These are phyloP conservation scores for Callyntrura guangdongensis DNA, from an alignment of 2,888 invertebrate species.

Conservation along the genomic window DNA sequence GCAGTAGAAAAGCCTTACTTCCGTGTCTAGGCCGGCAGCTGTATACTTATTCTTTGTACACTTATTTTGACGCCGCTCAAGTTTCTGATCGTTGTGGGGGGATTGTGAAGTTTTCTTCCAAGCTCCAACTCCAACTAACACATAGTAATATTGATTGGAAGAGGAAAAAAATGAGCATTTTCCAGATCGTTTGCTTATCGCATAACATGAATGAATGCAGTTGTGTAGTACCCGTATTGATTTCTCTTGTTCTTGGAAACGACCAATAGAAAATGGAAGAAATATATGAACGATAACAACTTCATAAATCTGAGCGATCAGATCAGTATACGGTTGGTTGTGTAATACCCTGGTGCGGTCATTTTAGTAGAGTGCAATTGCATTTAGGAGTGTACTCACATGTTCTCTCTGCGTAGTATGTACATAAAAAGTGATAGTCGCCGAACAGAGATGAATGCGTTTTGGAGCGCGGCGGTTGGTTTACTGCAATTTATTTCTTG, in stretches of 20 bases:
- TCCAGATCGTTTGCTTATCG: slow-evolving; percentile 55
- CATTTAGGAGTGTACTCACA: slow-evolving; percentile 1
- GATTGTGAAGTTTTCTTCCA: not conserved
- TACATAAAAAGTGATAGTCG: not conserved
- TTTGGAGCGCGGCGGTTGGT: slow-evolving; percentile 6
- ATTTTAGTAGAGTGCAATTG: not conserved
- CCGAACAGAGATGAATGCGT: not conserved
- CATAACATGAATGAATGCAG: slow-evolving; percentile 39
- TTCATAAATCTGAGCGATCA: no score
- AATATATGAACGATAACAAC: no score
- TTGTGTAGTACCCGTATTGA: slow-evolving; percentile 38
- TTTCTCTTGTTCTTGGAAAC: no score
- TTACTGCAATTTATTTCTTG: slow-evolving; percentile 33
- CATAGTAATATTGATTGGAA: slow-evolving; percentile 36
- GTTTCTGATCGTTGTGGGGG: not conserved
- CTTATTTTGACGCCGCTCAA: not conserved
- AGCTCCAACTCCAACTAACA: not conserved
- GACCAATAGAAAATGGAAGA: no score
- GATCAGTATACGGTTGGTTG: no score
- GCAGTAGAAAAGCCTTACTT: no score
- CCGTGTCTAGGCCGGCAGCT: no score
- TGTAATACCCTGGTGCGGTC: no score
- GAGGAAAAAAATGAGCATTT: slow-evolving; percentile 46
- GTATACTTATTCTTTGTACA: slow-evolving; percentile 8
- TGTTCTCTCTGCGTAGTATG: not conserved